phyloP scores from a whole-genome alignment of 2,113 vertebrate species.

The Cyprinodon variegatus region DNA sequence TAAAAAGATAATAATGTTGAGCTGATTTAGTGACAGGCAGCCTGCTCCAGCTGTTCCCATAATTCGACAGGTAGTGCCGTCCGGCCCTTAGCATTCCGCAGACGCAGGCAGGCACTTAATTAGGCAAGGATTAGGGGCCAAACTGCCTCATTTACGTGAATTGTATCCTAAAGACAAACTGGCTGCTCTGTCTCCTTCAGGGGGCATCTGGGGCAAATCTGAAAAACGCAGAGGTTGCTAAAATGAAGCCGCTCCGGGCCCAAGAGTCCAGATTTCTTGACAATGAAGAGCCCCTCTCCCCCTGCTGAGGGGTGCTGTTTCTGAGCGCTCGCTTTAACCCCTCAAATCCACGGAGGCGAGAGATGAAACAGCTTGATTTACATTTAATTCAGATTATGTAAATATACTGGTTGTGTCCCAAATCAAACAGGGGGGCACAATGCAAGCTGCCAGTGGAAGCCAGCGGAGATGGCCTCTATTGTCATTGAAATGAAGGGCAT shows the following conservation, averaged over 20 bases:
- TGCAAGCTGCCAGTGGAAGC: conserved; percentile 52
- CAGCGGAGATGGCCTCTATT: conserved; percentile 58
- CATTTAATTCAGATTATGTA: conserved; percentile 83
- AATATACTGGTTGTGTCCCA: conserved; percentile 71
- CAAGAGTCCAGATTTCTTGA: conserved; percentile 52
- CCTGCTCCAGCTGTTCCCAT: conserved; percentile 71
- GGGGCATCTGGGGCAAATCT: conserved; percentile 63
- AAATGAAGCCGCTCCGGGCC: conserved; percentile 58
- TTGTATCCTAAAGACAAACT: conserved; percentile 64
- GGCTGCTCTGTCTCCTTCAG: conserved; percentile 54
- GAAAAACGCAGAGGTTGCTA: conserved; percentile 45
- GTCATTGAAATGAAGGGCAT: conserved; percentile 69
- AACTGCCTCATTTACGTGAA: conserved; percentile 69
- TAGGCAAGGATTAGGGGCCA: conserved; percentile 74
- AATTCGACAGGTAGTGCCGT: conserved; percentile 65
- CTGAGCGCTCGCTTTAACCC: conserved; percentile 72
- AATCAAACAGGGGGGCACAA: conserved; percentile 62
- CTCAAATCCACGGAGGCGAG: conserved; percentile 65
- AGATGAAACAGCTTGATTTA: conserved; percentile 78
- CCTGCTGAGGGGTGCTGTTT: conserved; percentile 58
- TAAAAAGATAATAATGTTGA: conserved; percentile 65
- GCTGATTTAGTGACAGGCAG: conserved; percentile 67
- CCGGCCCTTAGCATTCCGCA: conserved; percentile 52
- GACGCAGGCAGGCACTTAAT: conserved; percentile 70
- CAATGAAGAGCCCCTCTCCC: conserved; percentile 53